These are phyloP conservation scores for Heliothis subflexa DNA, from an alignment of 1,140 invertebrate genomes.

Conservation along the genomic window DNA sequence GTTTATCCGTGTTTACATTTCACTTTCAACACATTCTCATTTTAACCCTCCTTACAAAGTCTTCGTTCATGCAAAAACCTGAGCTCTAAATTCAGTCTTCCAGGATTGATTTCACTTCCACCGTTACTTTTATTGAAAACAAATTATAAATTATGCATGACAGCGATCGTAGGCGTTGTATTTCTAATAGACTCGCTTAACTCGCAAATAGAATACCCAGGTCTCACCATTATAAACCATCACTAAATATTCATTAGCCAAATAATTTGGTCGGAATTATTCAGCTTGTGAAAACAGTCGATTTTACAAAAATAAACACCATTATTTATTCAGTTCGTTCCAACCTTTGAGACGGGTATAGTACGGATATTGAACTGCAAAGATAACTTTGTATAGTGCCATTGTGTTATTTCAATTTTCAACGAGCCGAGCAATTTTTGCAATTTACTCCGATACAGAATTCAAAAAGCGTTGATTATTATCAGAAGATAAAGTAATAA, in stretches of 20 bases:
- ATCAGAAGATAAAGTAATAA: constrained; percentile 13
- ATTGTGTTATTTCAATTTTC: constrained; percentile 20
- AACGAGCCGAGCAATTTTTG: not conserved
- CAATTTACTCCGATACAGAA: not conserved
- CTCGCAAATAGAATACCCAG: constrained; percentile 25
- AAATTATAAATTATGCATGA: constrained; percentile 23
- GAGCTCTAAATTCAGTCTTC: not conserved
- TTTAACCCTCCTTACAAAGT: not conserved
- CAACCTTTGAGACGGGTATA: constrained; percentile 18
- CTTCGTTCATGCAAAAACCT: not conserved
- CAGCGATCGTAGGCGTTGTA: constrained; percentile 21
- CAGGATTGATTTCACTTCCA: not conserved
- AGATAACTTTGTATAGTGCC: not conserved
- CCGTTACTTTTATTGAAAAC: constrained; percentile 27
- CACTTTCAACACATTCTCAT: not conserved
- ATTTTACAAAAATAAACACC: constrained; percentile 48
- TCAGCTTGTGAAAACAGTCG: constrained; percentile 40
- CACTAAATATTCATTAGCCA: constrained; percentile 45
- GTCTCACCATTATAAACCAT: constrained; percentile 30
- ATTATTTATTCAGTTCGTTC: constrained; percentile 44
- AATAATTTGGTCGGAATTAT: constrained; percentile 47
- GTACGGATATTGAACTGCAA: constrained; percentile 23
- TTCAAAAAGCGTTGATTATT: constrained; percentile 7
- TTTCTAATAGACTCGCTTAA: constrained; percentile 19
- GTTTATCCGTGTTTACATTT: not conserved